A percentile compares a stretch with the other conserved stretches of the same genome.
These are phyloP conservation scores for Papilio demoleus DNA, from an alignment of 2,888 invertebrate genomes.

Conservation along the genomic window DNA sequence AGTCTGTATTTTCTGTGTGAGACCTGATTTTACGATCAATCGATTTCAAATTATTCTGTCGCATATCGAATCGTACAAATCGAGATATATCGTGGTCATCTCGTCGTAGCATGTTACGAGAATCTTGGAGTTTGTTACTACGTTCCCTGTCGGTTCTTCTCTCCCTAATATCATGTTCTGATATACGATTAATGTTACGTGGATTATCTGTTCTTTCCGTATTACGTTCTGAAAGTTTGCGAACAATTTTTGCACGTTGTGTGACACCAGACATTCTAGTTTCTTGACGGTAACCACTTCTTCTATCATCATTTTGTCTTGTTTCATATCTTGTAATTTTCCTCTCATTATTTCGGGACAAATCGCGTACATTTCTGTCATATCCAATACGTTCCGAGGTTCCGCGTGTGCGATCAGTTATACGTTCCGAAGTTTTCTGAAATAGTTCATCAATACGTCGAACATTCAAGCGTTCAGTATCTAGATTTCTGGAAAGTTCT, in stretches of 20 bases:
- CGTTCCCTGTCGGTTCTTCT: background rate
- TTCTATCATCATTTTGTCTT: background rate
- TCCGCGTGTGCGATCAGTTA: no score
- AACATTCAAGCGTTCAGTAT: conserved; percentile 4
- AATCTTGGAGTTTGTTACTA: background rate
- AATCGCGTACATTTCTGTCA: background rate
- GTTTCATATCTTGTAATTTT: background rate
- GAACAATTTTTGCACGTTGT: background rate
- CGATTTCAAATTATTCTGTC: conserved; percentile 2
- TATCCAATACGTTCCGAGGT: conserved; percentile 6
- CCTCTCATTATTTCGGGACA: background rate
- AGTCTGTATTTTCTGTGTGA: background rate
- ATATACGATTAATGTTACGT: background rate
- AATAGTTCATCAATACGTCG: conserved; percentile 6
- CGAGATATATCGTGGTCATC: background rate
- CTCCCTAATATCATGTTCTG: background rate
- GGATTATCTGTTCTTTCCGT: background rate
- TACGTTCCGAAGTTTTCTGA: background rate
- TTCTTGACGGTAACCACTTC: background rate
- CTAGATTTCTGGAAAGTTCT: background rate
- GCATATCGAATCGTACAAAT: background rate
- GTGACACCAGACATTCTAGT: background rate
- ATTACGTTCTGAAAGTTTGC: background rate
- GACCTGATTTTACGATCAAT: background rate
- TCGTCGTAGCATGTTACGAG: background rate